Conservation (phyloP, 2,113 vertebrate species). For the Chaetops frenatus region DNA sequence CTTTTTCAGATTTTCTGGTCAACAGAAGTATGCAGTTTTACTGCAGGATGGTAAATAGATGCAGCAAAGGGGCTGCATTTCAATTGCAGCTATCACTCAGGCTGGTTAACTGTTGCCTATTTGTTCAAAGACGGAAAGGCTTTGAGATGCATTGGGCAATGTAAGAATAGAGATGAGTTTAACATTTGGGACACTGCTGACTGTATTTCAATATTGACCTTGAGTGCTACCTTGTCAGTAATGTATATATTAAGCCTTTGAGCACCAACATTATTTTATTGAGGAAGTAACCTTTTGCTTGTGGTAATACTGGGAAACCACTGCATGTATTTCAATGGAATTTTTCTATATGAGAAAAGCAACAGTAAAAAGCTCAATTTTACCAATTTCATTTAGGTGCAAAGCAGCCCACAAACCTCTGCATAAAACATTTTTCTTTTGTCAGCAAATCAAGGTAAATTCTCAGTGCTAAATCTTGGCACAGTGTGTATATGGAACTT, state of each 20-base stretch:
- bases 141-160: background rate
- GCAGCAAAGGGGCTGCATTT: background rate
- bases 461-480: conserved; percentile 46
- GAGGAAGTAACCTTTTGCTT: conserved; percentile 46
- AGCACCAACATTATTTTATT: conserved; percentile 13
- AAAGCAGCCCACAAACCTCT: conserved; percentile 9
- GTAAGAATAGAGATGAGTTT: background rate
- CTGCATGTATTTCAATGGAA: background rate
- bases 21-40: background rate
- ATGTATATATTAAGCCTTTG: background rate
- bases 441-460: conserved; percentile 57
- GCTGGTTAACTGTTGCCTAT: background rate
- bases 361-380: conserved; percentile 3
- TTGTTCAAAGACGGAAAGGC: background rate
- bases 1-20: background rate
- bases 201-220: conserved; percentile 47
- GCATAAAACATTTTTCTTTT: conserved; percentile 48
- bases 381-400: background rate
- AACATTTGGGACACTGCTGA: conserved; percentile 10
- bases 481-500: background rate
- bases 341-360: conserved; percentile 18
- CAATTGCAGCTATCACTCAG: background rate
- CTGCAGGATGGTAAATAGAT: background rate
- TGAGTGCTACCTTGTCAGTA: background rate
- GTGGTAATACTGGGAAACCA: background rate